These are phyloP conservation scores for Lepidurus packardi DNA, from an alignment of 1,140 invertebrate genomes.

Conservation along the genomic window DNA sequence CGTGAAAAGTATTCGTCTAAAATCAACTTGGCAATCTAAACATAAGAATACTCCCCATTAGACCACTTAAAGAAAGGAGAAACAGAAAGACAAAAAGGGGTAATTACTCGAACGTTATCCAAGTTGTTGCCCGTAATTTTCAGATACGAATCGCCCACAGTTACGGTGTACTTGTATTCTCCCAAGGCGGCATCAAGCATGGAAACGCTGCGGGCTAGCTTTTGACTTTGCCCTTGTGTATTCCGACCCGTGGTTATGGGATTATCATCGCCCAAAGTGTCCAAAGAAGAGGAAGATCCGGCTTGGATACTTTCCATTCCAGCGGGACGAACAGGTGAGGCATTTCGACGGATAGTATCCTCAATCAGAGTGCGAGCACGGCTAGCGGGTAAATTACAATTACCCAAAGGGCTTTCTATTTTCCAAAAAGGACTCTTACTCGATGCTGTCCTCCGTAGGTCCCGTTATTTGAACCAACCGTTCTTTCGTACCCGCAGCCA, in stretches of 20 bases:
- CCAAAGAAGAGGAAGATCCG: constrained; percentile 22
- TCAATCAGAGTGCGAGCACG: constrained; percentile 85
- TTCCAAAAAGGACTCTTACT: constrained; percentile 51
- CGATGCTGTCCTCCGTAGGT: constrained; percentile 81
- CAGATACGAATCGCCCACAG: constrained; percentile 67
- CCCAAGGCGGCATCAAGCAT: constrained; percentile 74
- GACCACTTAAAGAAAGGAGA: constrained; percentile 32
- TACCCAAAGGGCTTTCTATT: not conserved
- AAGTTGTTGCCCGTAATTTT: constrained; percentile 77
- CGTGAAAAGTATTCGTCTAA: constrained; percentile 74
- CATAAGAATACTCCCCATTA: constrained; percentile 34
- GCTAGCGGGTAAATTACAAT: constrained; percentile 48
- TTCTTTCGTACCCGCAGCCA: constrained; percentile 84
- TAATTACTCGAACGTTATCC: constrained; percentile 69
- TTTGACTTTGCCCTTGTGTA: constrained; percentile 48
- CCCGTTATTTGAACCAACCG: constrained; percentile 87
- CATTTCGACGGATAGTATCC: constrained; percentile 84
- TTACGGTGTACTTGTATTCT: constrained; percentile 80
- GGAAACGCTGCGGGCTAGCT: constrained; percentile 67
- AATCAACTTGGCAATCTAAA: constrained; percentile 73
- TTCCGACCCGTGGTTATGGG: constrained; percentile 51
- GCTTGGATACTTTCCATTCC: constrained; percentile 25
- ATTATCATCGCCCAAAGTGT: constrained; percentile 6
- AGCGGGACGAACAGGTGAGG: constrained; percentile 72
- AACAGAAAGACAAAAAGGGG: constrained; percentile 1